Percentiles rank a stretch among this genome's conserved stretches.
Evolutionary conservation across 2,113 vertebrate genomes (phyloP).

Genomic region (Corapipo altera): DNA sequence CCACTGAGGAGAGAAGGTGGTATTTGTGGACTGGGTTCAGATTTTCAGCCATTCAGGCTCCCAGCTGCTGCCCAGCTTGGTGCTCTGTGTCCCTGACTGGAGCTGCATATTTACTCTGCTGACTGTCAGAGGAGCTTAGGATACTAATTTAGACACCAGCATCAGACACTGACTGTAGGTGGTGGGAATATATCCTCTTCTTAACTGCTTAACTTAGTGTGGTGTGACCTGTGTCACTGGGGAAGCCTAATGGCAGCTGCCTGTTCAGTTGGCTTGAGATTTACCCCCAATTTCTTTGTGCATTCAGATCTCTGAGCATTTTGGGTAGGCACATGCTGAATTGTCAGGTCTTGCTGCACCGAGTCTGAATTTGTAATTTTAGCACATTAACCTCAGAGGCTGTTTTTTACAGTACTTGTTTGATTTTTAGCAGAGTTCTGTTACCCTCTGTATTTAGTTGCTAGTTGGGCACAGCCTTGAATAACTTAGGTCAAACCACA

Average conservation of each 20-base stretch:
- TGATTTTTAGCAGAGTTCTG: neutral
- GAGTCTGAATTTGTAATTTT: neutral
- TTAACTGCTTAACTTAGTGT: neutral
- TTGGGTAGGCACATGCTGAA: neutral
- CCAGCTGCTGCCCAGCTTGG: neutral
- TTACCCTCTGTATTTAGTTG: neutral
- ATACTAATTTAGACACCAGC: neutral
- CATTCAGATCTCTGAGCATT: neutral
- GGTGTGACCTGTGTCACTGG: neutral
- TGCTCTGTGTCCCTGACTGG: neutral
- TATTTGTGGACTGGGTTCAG: neutral
- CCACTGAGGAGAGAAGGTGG: neutral
- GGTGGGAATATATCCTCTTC: neutral
- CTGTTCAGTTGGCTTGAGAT: neutral
- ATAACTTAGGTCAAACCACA: neutral
- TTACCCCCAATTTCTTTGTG: neutral
- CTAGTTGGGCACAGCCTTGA: neutral
- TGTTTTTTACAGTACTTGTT: neutral
- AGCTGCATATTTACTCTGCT: neutral
- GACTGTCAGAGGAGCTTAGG: neutral
- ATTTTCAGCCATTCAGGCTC: neutral
- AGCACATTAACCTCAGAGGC: neutral
- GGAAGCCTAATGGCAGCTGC: neutral
- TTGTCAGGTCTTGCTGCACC: neutral
- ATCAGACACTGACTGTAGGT: neutral